phyloP scores from a whole-genome alignment of 2,888 invertebrate species.

The Acrocyrtus sp. region DNA sequence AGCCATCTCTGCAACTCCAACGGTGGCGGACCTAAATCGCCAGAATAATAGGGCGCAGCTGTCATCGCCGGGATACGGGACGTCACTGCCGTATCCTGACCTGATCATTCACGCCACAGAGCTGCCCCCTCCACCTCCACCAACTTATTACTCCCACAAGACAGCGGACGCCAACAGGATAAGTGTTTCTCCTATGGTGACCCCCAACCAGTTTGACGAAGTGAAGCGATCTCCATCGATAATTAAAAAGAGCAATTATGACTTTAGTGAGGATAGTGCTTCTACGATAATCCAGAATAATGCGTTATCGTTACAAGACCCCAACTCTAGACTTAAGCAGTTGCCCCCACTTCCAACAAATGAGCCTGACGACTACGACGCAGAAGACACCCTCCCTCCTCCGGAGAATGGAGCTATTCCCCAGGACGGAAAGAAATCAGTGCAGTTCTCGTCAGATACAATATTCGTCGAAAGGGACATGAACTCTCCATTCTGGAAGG shows the following conservation, averaged over 20 bases:
- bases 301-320: not conserved
- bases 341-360: conserved; percentile 4
- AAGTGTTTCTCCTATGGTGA: not conserved
- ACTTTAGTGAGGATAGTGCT: not conserved
- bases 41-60: not conserved
- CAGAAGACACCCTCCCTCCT: not conserved
- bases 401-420: not conserved
- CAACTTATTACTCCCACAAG: not conserved
- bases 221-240: not conserved
- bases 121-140: not conserved
- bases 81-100: conserved; percentile 37
- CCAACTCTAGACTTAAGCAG: conserved; percentile 2
- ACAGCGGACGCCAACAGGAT: not conserved
- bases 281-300: conserved; percentile 9
- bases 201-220: not conserved
- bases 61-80: conserved; percentile 14
- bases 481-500: conserved; percentile 54
- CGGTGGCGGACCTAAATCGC: not conserved
- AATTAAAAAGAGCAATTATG: conserved; percentile 9
- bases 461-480: conserved; percentile 56
- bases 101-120: conserved; percentile 27
- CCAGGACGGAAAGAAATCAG: conserved; percentile 32
- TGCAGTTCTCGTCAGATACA: conserved; percentile 54
- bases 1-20: not conserved
- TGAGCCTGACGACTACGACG: conserved; percentile 38